Conservation (phyloP, 2,888 invertebrate species). For the Leucophenga montana region DNA sequence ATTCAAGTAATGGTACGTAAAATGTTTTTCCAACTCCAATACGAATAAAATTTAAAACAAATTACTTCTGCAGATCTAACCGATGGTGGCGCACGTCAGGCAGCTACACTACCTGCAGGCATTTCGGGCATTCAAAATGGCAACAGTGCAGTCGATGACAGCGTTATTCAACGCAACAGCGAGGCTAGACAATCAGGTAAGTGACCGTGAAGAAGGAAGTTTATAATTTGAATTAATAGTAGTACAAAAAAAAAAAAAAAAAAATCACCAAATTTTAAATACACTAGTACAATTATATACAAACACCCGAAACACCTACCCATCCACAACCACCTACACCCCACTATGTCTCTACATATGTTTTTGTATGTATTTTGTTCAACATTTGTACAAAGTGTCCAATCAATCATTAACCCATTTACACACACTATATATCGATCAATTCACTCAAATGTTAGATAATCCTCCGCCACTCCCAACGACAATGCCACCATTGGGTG, state of each 20-base stretch:
- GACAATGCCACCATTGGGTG: constrained; percentile 72
- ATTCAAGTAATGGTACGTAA: constrained; percentile 65
- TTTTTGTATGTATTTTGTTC: constrained; percentile 14
- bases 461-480: constrained; percentile 73
- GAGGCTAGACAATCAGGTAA: constrained; percentile 71
- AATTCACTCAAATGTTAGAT: constrained; percentile 55
- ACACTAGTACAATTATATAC: too few species aligned
- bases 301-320: not conserved
- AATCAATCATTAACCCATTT: constrained; percentile 22
- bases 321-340: constrained; percentile 38
- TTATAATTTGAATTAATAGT: not conserved
- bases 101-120: constrained; percentile 65
- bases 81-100: constrained; percentile 60
- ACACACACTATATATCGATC: constrained; percentile 16
- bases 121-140: constrained; percentile 67
- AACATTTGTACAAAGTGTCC: constrained; percentile 25
- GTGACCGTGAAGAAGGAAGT: constrained; percentile 12
- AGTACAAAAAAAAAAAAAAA: too few species aligned
- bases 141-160: constrained; percentile 64
- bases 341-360: constrained; percentile 23
- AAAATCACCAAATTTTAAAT: too few species aligned
- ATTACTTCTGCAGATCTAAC: constrained; percentile 53
- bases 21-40: not conserved
- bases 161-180: constrained; percentile 66
- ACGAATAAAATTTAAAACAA: not conserved